Base-by-base conservation (phyloP, 2,113 vertebrate genomes). In the Periophthalmus modestus region DNA sequence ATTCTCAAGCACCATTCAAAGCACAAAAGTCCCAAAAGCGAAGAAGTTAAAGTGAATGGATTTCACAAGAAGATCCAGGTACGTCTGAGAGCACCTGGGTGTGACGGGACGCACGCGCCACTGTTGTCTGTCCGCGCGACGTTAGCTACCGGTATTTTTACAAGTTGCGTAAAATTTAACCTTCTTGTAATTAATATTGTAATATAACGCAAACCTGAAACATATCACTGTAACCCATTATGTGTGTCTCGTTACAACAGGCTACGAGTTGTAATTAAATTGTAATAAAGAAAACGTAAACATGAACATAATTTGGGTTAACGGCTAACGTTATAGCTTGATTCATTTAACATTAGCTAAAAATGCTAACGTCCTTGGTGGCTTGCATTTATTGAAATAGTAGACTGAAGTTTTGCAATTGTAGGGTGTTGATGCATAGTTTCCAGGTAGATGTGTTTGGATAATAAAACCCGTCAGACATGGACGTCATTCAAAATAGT, bases 61-160 rank as follows among this genome's bases (percentile, higher is more conserved):
- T 74, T 12, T 50, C 75, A 79, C 72, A 73, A 6, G 58, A 69
- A 12, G 5, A 62, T 10, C 58, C 77, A 90, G 91, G 92, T 93
- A 85, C 5, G 78, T 68, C 6, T 34, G 46, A 16, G 18, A 19
- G 2, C 59, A 34, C 4, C 36, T 33, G 34, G 5, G 7, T 52
- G 68, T 18, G 7, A 39, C 59, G 6, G 59, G 34, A 62, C 28
- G 59, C 2, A 12, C 33, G 10, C 7, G 21, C 28, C 2, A 15
- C 5, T 15, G 12, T 59, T 59, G 12, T 28, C 10, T 24, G 2
- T 21, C 36, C 33, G 61, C 33, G 34, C 28, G 2, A 63, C 18
- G 10, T 36, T 1, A n/a, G 16, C 62, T 39, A n/a, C 62, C 62
- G 15, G 59, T 34, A 34, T 58, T 58, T 24, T 24, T 12, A 14